Conservation (phyloP, 2,113 vertebrate species). For the Urocolius indicus region DNA sequence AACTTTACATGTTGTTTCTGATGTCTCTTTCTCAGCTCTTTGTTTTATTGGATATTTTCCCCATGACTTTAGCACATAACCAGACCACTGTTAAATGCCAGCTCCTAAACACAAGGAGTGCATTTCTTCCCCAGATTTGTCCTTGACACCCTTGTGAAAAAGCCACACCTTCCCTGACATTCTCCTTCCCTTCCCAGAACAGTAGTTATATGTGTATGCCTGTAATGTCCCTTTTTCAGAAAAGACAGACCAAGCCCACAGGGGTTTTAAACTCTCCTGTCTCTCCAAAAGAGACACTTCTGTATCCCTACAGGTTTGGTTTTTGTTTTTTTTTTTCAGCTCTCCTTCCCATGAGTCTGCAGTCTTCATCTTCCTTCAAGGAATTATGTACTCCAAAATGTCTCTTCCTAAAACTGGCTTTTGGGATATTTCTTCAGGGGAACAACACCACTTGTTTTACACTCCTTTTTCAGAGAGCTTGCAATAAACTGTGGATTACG, state of each 20-base stretch:
- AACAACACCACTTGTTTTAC: not conserved
- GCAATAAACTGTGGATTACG: conserved; percentile 61
- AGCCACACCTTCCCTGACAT: not conserved
- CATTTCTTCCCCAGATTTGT: not conserved
- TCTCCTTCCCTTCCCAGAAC: not conserved
- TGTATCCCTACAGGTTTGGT: not conserved
- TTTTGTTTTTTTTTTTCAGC: not conserved
- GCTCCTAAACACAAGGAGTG: not conserved
- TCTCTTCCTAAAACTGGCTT: not conserved
- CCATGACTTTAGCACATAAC: not conserved
- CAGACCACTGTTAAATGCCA: not conserved
- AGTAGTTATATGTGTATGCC: not conserved
- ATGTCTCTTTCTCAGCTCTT: not conserved
- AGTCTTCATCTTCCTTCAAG: not conserved
- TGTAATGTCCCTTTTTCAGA: not conserved
- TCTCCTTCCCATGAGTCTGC: not conserved
- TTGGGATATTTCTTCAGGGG: not conserved
- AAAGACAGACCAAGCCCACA: not conserved
- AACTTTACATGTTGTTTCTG: not conserved
- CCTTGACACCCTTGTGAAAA: not conserved
- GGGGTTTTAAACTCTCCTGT: not conserved
- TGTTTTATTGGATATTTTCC: not conserved
- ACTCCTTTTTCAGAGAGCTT: conserved; percentile 53
- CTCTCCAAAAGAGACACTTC: not conserved
- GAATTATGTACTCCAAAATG: not conserved